Percentiles rank a stretch among this genome's conserved stretches.
Conservation (phyloP, 2,113 vertebrate species). For the Crotalus horridus region DNA sequence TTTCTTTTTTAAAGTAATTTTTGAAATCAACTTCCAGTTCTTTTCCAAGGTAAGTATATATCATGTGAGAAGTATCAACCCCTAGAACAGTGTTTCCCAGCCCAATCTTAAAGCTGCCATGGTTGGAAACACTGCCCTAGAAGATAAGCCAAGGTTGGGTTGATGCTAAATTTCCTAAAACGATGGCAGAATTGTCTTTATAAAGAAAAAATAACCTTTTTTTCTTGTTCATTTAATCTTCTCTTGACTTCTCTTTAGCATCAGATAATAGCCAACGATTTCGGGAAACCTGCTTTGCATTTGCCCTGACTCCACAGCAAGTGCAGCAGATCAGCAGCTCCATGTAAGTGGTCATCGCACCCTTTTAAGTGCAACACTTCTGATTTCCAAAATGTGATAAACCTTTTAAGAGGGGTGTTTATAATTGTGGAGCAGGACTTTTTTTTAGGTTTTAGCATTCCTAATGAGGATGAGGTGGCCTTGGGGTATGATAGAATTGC, state of each 20-base stretch:
- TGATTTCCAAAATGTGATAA: background rate
- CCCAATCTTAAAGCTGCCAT: background rate
- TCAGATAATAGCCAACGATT: constrained; percentile 97
- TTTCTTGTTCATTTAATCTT: background rate
- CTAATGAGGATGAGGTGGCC: background rate
- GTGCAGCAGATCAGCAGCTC: constrained; percentile 99
- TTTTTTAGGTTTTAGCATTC: background rate
- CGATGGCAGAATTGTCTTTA: background rate
- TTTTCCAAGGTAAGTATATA: background rate
- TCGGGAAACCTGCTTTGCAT: constrained; percentile 98
- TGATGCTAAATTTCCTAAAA: background rate
- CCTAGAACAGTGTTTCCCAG: background rate
- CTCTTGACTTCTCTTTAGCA: constrained; percentile 74
- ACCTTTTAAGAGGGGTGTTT: too few relatives aligned
- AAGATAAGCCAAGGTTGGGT: background rate
- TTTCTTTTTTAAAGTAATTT: background rate
- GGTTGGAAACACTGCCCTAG: background rate
- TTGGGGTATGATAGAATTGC: background rate
- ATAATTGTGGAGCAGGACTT: background rate
- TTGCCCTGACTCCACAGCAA: constrained; percentile 96
- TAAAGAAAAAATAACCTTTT: background rate
- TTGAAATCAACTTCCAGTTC: background rate
- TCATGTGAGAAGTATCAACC: background rate
- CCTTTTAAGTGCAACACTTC: background rate
- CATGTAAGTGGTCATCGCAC: constrained; percentile 79